Evolutionary conservation across 2,888 invertebrate species (phyloP).

Genomic region (Graphium colonna): DNA sequence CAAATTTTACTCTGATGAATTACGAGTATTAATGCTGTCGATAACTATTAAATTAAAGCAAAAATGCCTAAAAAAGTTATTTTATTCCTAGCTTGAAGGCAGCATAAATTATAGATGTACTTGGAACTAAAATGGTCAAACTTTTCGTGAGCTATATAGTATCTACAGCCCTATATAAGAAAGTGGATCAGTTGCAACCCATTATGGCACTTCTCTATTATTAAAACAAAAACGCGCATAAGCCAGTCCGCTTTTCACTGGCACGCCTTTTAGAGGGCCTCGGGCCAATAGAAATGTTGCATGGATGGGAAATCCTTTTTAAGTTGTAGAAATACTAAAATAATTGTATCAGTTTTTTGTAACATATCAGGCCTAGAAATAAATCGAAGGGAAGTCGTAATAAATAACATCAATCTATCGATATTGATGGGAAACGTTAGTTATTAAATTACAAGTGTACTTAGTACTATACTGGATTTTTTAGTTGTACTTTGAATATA

Average conservation of each 20-base stretch:
- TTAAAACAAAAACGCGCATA: conserved; percentile 57
- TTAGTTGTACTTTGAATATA: too few relatives aligned
- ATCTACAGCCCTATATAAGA: conserved; percentile 37
- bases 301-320: conserved; percentile 55
- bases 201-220: conserved; percentile 62
- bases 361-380: conserved; percentile 4
- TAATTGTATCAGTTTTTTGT: conserved; percentile 19
- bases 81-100: too few relatives aligned
- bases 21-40: too few relatives aligned
- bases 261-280: conserved; percentile 55
- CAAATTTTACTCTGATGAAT: too few relatives aligned
- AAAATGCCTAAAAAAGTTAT: too few relatives aligned
- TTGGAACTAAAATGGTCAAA: too few relatives aligned
- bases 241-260: conserved; percentile 59
- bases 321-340: conserved; percentile 27
- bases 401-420: not conserved
- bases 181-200: conserved; percentile 56
- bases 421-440: not conserved
- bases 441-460: not conserved
- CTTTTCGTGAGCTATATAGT: not conserved
- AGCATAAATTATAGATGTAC: too few relatives aligned
- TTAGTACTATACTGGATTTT: not conserved
- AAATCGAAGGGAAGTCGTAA: not conserved
- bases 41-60: too few relatives aligned
- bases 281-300: conserved; percentile 52